Percentiles rank a stretch among this genome's conserved stretches.
Evolutionary conservation across 2,888 invertebrate genomes (phyloP).

Genomic region (Rhimphoctona megacephalus): DNA sequence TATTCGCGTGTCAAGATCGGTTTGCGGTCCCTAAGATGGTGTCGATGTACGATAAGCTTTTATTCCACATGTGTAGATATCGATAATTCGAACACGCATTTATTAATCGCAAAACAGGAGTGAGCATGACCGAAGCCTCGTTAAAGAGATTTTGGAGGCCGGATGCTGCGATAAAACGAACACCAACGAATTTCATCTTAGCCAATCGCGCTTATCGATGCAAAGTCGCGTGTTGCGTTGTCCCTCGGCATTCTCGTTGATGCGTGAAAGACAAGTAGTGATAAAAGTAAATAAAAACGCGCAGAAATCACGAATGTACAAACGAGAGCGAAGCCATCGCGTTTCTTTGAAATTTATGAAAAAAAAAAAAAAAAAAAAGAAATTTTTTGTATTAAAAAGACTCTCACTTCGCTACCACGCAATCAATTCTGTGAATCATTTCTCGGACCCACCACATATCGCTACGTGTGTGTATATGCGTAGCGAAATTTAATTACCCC

Average conservation of each 20-base stretch:
- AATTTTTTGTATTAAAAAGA: too few species aligned
- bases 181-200: constrained; percentile 12
- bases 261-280: constrained; percentile 46
- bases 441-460: not conserved
- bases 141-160: constrained; percentile 44
- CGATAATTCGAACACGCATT: constrained; percentile 4
- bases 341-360: not conserved
- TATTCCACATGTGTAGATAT: constrained; percentile 11
- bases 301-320: not conserved
- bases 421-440: constrained; percentile 53
- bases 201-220: constrained; percentile 20
- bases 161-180: constrained; percentile 58
- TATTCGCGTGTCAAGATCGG: constrained; percentile 12
- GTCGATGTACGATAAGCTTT: constrained; percentile 58
- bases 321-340: constrained; percentile 25
- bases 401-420: not conserved
- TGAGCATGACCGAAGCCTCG: constrained; percentile 22
- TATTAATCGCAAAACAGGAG: constrained; percentile 32
- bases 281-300: constrained; percentile 33
- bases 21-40: constrained; percentile 21
- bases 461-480: not conserved
- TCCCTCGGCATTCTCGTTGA: constrained; percentile 34
- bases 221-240: constrained; percentile 51
- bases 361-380: not conserved
- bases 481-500: constrained; percentile 14